Percentiles rank a stretch among this genome's conserved stretches.
Evolutionary conservation across 2,113 vertebrate genomes (phyloP).

Genomic region (Brachionichthys hirsutus): DNA sequence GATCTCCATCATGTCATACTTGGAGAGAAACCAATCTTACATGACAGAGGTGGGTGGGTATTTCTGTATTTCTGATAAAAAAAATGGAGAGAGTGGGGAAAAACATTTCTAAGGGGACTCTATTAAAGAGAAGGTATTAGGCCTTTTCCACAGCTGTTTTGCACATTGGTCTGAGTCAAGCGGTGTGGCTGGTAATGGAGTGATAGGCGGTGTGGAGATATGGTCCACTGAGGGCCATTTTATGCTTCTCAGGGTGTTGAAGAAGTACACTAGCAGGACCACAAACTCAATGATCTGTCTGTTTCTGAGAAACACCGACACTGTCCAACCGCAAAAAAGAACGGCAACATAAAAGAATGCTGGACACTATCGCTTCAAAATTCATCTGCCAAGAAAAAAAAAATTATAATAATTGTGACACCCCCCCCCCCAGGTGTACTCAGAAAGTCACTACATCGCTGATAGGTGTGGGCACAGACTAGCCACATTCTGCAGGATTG

Average conservation of each 20-base stretch:
- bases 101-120: constrained; percentile 80
- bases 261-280: constrained; percentile 62
- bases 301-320: constrained; percentile 41
- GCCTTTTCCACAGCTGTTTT: constrained; percentile 82
- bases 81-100: constrained; percentile 77
- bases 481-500: too few species aligned
- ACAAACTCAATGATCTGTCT: constrained; percentile 43
- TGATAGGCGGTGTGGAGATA: constrained; percentile 69
- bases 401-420: too few species aligned
- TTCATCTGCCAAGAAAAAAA: too few species aligned
- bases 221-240: constrained; percentile 66
- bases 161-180: constrained; percentile 74
- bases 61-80: constrained; percentile 83
- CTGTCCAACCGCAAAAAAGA: background rate
- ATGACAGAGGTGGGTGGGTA: constrained; percentile 84
- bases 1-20: constrained; percentile 83
- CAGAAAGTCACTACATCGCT: background rate
- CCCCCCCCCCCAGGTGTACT: constrained; percentile 1
- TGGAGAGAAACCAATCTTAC: constrained; percentile 82
- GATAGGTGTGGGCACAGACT: background rate
- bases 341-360: constrained; percentile 5
- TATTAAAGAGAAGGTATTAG: constrained; percentile 76
- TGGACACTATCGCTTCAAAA: background rate
- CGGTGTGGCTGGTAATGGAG: constrained; percentile 70
- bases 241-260: constrained; percentile 68